A percentile compares a stretch with the other conserved stretches of the same genome.
Evolutionary conservation across 1,140 invertebrate genomes (phyloP).

Genomic region (Zaprionus tsacasi): DNA sequence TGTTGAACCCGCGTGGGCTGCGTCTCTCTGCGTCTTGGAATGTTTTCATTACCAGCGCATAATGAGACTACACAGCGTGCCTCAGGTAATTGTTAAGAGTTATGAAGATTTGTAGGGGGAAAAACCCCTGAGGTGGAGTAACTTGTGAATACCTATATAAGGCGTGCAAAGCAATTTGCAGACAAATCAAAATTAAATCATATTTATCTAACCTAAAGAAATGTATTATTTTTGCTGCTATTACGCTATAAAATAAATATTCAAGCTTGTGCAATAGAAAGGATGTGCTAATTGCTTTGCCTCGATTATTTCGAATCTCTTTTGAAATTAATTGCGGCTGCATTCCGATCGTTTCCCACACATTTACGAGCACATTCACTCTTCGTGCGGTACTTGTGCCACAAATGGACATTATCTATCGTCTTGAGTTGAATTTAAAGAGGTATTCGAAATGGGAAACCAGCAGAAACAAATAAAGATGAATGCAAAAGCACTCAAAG

Average conservation of each 20-base stretch:
- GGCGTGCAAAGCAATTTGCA: not conserved
- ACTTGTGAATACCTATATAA: not conserved
- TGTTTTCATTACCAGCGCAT: conserved; percentile 11
- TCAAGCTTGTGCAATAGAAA: not conserved
- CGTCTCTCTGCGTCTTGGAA: conserved; percentile 16
- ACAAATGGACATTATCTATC: conserved; percentile 32
- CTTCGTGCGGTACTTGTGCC: conserved; percentile 12
- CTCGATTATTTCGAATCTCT: not conserved
- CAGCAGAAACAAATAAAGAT: conserved; percentile 25
- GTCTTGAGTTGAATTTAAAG: conserved; percentile 45
- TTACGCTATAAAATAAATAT: no score
- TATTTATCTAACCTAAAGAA: no score
- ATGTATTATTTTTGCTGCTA: no score
- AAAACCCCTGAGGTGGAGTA: not conserved
- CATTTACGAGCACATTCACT: conserved; percentile 19
- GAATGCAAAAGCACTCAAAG: conserved; percentile 68
- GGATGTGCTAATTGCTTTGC: not conserved
- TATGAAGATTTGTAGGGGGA: not conserved
- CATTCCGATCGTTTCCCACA: conserved; percentile 32
- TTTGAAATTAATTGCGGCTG: not conserved
- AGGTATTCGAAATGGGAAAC: conserved; percentile 30
- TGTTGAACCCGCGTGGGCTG: conserved; percentile 47
- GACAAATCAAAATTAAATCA: not conserved
- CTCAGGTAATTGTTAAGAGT: conserved; percentile 2
- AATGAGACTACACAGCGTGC: conserved; percentile 4